These are phyloP conservation scores for Oryzias sinensis DNA, from an alignment of 2,797 vertebrate genomes.

Conservation along the genomic window DNA sequence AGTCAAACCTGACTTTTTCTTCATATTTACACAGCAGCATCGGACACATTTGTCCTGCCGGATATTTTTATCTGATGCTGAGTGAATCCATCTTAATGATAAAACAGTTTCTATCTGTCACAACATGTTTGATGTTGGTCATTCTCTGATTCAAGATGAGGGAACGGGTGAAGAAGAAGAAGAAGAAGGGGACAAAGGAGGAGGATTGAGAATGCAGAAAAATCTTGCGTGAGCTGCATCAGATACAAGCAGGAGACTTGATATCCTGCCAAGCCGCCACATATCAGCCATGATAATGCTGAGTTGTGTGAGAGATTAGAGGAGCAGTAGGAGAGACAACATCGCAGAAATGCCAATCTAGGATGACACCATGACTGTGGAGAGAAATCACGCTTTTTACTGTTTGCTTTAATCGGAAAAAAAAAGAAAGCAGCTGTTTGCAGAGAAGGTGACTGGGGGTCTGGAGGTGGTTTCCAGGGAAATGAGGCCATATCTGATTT, in stretches of 20 bases:
- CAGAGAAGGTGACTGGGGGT: constrained; percentile 40
- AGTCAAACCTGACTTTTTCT: neutral
- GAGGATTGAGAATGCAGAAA: constrained; percentile 31
- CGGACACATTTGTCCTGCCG: constrained; percentile 49
- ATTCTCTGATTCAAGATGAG: constrained; percentile 39
- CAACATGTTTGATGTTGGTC: constrained; percentile 33
- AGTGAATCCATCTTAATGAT: constrained; percentile 50
- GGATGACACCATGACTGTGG: constrained; percentile 16
- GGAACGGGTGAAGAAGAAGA: neutral
- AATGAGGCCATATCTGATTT: constrained; percentile 68
- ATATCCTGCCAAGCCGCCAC: constrained; percentile 51
- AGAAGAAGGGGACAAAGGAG: neutral
- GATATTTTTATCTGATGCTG: constrained; percentile 62
- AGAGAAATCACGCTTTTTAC: constrained; percentile 4
- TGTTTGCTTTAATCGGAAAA: constrained; percentile 22
- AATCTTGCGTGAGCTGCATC: constrained; percentile 43
- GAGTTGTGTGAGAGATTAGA: constrained; percentile 50
- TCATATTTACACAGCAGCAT: constrained; percentile 39
- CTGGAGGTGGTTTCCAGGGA: constrained; percentile 61
- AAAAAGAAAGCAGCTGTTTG: neutral
- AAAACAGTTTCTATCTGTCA: constrained; percentile 65
- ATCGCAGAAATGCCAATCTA: constrained; percentile 38
- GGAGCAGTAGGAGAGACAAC: constrained; percentile 32
- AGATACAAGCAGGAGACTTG: constrained; percentile 65
- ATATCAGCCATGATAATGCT: constrained; percentile 53